A percentile compares a stretch with the other conserved stretches of the same genome.
Evolutionary conservation across 2,888 invertebrate genomes (phyloP).

Genomic region (Anorthoa munda): DNA sequence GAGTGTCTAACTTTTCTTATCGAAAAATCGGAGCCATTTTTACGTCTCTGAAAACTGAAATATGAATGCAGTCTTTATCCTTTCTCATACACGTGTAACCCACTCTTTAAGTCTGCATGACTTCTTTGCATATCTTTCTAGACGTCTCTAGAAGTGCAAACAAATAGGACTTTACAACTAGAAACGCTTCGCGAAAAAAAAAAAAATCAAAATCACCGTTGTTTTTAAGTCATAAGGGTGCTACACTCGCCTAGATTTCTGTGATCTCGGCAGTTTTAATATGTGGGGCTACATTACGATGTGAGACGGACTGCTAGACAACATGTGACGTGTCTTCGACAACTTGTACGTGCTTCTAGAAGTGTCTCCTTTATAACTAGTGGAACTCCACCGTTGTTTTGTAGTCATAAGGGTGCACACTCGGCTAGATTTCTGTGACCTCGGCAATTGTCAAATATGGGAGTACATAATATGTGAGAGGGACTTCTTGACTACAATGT

Average conservation of each 20-base stretch:
- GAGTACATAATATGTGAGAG: not conserved
- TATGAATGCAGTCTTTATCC: not conserved
- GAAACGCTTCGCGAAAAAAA: too few relatives aligned
- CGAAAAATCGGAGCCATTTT: not conserved
- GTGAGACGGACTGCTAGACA: too few relatives aligned
- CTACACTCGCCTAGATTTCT: not conserved
- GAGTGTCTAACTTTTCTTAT: not conserved
- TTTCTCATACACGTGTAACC: not conserved
- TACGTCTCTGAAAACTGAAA: not conserved
- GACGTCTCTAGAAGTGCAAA: not conserved
- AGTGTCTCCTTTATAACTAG: not conserved
- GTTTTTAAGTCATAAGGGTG: not conserved
- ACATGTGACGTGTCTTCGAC: too few relatives aligned
- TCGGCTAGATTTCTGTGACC: not conserved
- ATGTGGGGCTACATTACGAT: not conserved
- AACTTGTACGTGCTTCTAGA: too few relatives aligned
- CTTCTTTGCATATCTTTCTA: not conserved
- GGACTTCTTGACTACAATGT: not conserved
- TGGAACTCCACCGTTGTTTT: not conserved
- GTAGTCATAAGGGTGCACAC: not conserved
- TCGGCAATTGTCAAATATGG: conserved; percentile 18
- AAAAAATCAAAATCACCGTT: too few relatives aligned
- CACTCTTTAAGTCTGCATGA: not conserved
- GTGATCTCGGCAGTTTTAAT: conserved; percentile 18
- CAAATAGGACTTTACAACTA: not conserved